Base-by-base conservation (phyloP, 2,797 vertebrate genomes). In the Acipenser oxyrinchus region DNA sequence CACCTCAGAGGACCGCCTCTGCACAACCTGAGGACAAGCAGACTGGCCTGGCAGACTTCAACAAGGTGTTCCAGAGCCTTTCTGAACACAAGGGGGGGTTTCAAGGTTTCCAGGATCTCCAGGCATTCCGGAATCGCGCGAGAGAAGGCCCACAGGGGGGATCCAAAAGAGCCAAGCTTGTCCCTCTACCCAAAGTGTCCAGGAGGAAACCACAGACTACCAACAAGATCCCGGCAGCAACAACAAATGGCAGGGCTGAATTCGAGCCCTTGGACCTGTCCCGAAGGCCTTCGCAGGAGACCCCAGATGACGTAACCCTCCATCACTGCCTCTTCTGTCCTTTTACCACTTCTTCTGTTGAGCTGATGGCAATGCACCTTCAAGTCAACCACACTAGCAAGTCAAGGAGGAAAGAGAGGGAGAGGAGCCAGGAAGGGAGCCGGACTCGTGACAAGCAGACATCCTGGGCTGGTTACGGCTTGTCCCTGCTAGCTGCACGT, bases 361-460 rank as follows among this genome's bases (percentile, higher is more conserved):
- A 96, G 82, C 88, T 95, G 72, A 95, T 96, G 94, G 91, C 91
- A 71, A 92, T 96, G 89, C 94, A 95, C 71, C 89, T 95, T 60
- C 94, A 95, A 84, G 94, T 96, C 70, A 95, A 96, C 79, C 94
- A 96, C 80, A 95, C 93, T 74, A 93, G 92, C 75, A 89, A 94
- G 78, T 92, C 94, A 69, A 84, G 93, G 9, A 92, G 93, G 70
- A 93, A 92, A 78, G 68, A 68, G 51, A 48, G 68, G 71, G 13
- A 76, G 77, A 1, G 66, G 75, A 0, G 15, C 51, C 2, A 23
- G 48, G 79, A 86, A 63, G 77, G 81, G 48, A 79, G 81, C 53
- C 71, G 82, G 53, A 83, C 83, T 63, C 52, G 9, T 10, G 9
- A 55, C 52, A 4, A 55, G 52, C 52, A 9, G 9, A 10, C 52